These are phyloP conservation scores for Festucalex cinctus DNA, from an alignment of 2,113 vertebrate species.

Conservation along the genomic window DNA sequence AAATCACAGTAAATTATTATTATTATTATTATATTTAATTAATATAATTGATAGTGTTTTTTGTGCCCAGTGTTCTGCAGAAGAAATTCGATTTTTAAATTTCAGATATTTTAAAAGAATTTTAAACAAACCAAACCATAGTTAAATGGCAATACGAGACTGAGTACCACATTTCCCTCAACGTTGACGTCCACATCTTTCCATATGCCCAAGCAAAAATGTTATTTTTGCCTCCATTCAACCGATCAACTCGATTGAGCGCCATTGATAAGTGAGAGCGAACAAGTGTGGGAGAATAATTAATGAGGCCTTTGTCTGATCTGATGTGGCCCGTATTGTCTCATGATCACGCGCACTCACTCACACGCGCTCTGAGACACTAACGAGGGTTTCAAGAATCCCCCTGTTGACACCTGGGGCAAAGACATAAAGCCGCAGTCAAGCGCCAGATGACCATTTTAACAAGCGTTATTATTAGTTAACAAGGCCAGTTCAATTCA, in stretches of 20 bases:
- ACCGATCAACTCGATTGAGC: constrained; percentile 41
- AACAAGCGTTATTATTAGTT: constrained; percentile 67
- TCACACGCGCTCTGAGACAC: constrained; percentile 36
- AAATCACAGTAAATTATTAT: too few species aligned
- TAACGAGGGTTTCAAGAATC: constrained; percentile 64
- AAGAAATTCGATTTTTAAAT: too few species aligned
- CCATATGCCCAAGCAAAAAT: constrained; percentile 23
- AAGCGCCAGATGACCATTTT: constrained; percentile 70
- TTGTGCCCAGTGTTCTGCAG: too few species aligned
- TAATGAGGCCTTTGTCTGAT: constrained; percentile 62
- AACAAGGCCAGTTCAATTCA: constrained; percentile 51
- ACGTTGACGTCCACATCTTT: constrained; percentile 12
- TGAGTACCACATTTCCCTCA: constrained; percentile 18
- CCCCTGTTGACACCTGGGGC: constrained; percentile 61
- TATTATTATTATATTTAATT: too few species aligned
- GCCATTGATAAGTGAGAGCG: constrained; percentile 35
- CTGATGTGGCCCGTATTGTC: constrained; percentile 63
- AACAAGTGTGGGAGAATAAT: constrained; percentile 56
- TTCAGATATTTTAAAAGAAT: neutral
- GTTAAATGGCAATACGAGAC: constrained; percentile 16
- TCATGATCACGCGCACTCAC: constrained; percentile 36
- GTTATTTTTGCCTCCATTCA: constrained; percentile 22
- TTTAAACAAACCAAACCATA: neutral
- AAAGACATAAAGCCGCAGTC: constrained; percentile 50
- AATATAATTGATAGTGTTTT: too few species aligned